These are phyloP conservation scores for Amblyteles armatorius DNA, from an alignment of 2,888 invertebrate species.

Conservation along the genomic window DNA sequence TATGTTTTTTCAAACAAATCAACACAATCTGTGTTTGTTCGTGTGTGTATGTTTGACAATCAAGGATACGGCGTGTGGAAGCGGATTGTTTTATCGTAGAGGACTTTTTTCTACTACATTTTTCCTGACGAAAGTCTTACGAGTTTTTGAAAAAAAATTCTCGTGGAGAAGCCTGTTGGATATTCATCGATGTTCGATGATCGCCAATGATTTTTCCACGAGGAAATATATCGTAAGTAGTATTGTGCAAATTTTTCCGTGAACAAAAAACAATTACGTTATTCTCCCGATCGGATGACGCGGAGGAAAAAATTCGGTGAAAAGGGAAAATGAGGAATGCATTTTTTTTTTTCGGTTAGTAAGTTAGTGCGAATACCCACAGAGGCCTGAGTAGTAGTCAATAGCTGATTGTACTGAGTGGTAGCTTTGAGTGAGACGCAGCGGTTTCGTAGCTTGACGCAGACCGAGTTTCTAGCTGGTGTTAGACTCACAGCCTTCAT, in stretches of 20 bases:
- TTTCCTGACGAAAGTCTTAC: not conserved
- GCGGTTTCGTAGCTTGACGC: conserved; percentile 84
- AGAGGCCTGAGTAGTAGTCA: conserved; percentile 84
- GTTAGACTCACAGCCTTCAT: conserved; percentile 97
- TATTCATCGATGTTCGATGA: not conserved
- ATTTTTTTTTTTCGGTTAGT: conserved; percentile 76
- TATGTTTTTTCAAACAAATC: not conserved
- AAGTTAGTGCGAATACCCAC: conserved; percentile 84
- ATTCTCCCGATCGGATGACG: conserved; percentile 14
- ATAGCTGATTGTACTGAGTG: conserved; percentile 83
- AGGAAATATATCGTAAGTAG: not conserved
- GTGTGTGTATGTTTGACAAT: conserved; percentile 15
- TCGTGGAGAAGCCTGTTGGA: not conserved
- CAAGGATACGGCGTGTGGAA: conserved; percentile 32
- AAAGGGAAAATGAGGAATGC: not conserved
- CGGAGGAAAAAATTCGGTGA: conserved; percentile 15
- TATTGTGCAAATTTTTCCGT: not conserved
- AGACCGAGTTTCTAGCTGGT: conserved; percentile 83
- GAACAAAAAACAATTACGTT: not conserved
- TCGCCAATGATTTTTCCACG: not conserved
- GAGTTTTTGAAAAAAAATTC: too few species aligned
- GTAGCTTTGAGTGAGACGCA: conserved; percentile 84
- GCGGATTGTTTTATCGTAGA: conserved; percentile 17
- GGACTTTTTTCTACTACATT: not conserved
- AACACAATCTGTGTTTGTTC: conserved; percentile 13